These are phyloP conservation scores for Abscondita cerata DNA, from an alignment of 2,888 invertebrate species.

Conservation along the genomic window DNA sequence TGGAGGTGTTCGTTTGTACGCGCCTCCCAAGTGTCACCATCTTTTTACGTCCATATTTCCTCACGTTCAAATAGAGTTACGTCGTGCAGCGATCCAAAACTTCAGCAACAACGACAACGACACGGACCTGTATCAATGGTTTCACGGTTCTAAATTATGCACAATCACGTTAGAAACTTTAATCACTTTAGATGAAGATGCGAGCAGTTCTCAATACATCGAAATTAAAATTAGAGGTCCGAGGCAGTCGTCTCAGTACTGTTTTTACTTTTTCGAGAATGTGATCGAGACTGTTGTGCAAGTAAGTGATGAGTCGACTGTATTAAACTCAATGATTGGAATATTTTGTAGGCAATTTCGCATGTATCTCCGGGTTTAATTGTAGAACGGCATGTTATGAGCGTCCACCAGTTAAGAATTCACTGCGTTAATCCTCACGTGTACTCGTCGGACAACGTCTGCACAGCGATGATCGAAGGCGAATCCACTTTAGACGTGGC, in stretches of 20 bases:
- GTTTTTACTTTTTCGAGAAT: constrained; percentile 75
- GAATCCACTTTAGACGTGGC: constrained; percentile 57
- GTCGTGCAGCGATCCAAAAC: constrained; percentile 49
- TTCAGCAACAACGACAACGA: constrained; percentile 61
- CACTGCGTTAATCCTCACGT: constrained; percentile 55
- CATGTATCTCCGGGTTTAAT: constrained; percentile 73
- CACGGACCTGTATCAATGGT: constrained; percentile 76
- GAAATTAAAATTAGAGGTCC: constrained; percentile 74
- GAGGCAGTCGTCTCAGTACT: constrained; percentile 61
- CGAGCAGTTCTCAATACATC: constrained; percentile 60
- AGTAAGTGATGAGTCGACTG: constrained; percentile 54
- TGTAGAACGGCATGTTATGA: constrained; percentile 70
- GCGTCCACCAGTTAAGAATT: constrained; percentile 64
- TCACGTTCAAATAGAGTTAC: constrained; percentile 63
- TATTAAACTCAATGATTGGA: too few relatives aligned
- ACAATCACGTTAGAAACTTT: constrained; percentile 72
- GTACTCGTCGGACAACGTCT: constrained; percentile 56
- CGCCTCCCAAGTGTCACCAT: constrained; percentile 64
- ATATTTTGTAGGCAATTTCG: constrained; percentile 62
- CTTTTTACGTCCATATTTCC: constrained; percentile 72
- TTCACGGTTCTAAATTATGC: constrained; percentile 73
- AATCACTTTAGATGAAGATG: constrained; percentile 66
- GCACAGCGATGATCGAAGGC: constrained; percentile 55
- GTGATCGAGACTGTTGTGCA: constrained; percentile 68
- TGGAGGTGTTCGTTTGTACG: constrained; percentile 68